Conservation (phyloP, 2,797 vertebrate genomes). For the Pygocentrus nattereri region DNA sequence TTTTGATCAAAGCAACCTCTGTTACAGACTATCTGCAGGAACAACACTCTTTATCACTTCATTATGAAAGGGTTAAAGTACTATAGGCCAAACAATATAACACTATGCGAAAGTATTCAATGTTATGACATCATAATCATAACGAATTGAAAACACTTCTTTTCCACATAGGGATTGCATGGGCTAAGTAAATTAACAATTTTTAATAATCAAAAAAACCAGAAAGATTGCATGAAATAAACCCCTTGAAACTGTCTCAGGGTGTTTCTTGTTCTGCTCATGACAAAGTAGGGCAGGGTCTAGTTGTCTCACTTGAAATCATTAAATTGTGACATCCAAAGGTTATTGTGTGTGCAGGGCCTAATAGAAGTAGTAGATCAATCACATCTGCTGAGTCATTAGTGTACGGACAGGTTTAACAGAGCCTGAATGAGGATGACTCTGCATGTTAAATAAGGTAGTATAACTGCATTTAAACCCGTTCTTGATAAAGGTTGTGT, state of each 20-base stretch:
- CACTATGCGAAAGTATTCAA: no score
- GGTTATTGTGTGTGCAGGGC: not conserved
- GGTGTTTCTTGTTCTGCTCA: not conserved
- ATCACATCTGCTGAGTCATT: not conserved
- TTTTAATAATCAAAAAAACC: no score
- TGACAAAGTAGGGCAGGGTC: not conserved
- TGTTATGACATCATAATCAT: no score
- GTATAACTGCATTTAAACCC: not conserved
- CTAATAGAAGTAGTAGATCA: not conserved
- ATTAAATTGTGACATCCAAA: not conserved
- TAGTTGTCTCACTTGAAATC: not conserved
- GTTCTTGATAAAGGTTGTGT: not conserved
- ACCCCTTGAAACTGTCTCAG: not conserved
- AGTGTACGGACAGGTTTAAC: not conserved
- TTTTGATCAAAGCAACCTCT: no score
- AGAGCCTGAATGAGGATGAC: not conserved
- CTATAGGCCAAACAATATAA: no score
- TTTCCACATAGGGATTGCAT: no score
- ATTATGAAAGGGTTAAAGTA: no score
- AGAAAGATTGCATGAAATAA: not conserved
- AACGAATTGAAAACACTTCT: no score
- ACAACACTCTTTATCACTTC: no score
- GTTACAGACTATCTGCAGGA: no score
- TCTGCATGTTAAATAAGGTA: not conserved
- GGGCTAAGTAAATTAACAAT: no score